These are phyloP conservation scores for Meriones psammophilus DNA, from an alignment of 2,797 vertebrate species.

Conservation along the genomic window DNA sequence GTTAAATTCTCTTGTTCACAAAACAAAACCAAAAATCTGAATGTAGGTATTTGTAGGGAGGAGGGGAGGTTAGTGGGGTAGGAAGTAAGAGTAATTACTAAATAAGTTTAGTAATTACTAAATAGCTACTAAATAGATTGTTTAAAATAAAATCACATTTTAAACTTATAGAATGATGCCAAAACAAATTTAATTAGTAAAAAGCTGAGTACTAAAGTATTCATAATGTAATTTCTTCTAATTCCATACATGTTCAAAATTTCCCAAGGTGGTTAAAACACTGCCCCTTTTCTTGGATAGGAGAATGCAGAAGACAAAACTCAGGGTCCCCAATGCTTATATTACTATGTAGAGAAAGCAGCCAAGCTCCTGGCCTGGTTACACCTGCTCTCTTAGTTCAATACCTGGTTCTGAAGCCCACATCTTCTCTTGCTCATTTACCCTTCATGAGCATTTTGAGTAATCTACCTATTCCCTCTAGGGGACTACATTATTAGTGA, in stretches of 20 bases:
- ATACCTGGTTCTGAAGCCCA: neutral
- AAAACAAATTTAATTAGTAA: neutral
- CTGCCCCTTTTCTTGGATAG: neutral
- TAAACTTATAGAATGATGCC: neutral
- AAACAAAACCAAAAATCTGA: neutral
- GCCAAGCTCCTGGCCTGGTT: neutral
- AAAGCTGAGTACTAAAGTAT: neutral
- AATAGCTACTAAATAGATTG: too few relatives aligned
- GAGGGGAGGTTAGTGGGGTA: neutral
- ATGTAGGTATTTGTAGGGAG: neutral
- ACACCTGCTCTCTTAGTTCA: neutral
- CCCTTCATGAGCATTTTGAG: neutral
- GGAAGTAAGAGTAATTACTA: neutral
- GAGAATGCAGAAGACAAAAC: neutral
- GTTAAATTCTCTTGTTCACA: neutral
- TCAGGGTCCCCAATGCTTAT: neutral
- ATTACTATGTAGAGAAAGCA: neutral
- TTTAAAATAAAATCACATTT: neutral
- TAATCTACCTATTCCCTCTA: neutral
- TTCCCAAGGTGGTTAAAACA: neutral
- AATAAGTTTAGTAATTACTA: too few relatives aligned
- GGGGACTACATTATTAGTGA: neutral
- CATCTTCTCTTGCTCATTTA: neutral
- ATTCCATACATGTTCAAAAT: neutral
- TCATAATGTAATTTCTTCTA: neutral